Conservation (phyloP, 2,797 vertebrate species). For the Peromyscus melanophrys region DNA sequence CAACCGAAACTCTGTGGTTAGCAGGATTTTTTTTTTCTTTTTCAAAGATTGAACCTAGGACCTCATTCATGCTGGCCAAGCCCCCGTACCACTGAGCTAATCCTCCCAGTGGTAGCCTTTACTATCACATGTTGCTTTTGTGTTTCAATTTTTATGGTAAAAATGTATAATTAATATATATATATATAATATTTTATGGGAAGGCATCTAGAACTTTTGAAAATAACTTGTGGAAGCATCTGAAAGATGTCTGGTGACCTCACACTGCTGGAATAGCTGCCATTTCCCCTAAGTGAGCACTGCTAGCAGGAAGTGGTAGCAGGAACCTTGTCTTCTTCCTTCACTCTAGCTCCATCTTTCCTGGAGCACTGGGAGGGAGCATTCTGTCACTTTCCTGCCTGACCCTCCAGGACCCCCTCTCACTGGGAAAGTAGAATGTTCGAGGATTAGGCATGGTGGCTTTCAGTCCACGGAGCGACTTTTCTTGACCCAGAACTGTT, state of each 20-base stretch:
- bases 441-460: fast-evolving
- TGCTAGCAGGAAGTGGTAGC: neutral
- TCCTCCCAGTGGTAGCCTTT: neutral
- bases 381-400: neutral
- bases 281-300: neutral
- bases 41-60: neutral
- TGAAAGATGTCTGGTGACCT: neutral
- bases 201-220: neutral
- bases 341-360: neutral
- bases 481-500: neutral
- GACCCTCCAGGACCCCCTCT: neutral
- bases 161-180: neutral
- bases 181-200: too few species aligned
- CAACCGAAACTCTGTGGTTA: too few species aligned
- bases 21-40: neutral
- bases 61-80: neutral
- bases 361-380: neutral
- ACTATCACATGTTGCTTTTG: neutral
- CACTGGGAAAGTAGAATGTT: neutral
- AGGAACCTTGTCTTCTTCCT: too few species aligned
- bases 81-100: neutral
- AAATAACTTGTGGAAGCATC: conserved; percentile 20
- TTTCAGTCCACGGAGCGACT: neutral
- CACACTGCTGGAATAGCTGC: fast-evolving
- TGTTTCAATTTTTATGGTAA: neutral